A percentile compares a stretch with the other conserved stretches of the same genome.
phyloP scores from a whole-genome alignment of 2,113 vertebrate species.

The Phoxinus phoxinus region DNA sequence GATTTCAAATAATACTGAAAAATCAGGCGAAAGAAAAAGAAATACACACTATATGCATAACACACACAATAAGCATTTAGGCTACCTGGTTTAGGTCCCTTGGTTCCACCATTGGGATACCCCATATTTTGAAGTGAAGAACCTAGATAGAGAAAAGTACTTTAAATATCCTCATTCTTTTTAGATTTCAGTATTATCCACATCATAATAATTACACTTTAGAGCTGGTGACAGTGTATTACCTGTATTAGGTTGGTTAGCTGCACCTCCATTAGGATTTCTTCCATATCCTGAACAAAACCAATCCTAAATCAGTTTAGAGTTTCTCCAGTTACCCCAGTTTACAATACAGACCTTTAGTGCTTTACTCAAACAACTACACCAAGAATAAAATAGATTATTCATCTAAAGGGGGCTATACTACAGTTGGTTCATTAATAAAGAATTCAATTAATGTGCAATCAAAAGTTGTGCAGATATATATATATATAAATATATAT shows the following conservation, averaged over 20 bases:
- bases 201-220: neutral
- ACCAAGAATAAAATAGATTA: neutral
- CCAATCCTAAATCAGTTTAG: too few species aligned
- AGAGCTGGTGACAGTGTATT: neutral
- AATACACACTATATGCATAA: neutral
- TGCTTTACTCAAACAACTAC: neutral
- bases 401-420: neutral
- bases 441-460: neutral
- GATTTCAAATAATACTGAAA: neutral
- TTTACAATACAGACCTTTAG: neutral
- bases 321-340: neutral
- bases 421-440: neutral
- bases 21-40: neutral
- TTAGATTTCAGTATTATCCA: neutral
- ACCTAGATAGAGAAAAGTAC: neutral
- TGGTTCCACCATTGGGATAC: conserved; percentile 38
- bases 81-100: conserved; percentile 51
- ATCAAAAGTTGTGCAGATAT: neutral
- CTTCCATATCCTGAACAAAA: conserved; percentile 37
- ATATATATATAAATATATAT: too few species aligned
- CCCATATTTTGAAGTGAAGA: conserved; percentile 25
- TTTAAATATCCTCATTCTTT: conserved; percentile 12
- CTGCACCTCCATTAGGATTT: conserved; percentile 28
- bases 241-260: conserved; percentile 38
- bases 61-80: neutral